phyloP scores from a whole-genome alignment of 1,140 invertebrate species.

The Homarus americanus region DNA sequence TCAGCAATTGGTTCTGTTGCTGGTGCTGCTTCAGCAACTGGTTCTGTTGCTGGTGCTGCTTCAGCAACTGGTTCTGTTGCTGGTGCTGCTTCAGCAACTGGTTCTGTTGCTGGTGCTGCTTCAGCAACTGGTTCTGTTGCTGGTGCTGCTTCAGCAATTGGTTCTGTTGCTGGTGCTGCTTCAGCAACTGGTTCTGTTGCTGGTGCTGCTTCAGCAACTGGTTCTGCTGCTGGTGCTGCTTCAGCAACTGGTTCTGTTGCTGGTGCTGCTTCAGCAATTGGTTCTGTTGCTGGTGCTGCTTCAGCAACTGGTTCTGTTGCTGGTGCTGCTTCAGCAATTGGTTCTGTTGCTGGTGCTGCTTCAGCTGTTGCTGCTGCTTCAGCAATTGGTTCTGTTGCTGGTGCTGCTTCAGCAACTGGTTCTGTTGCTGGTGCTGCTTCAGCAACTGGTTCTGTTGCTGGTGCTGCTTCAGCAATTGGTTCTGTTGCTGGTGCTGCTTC shows the following conservation, averaged over 20 bases:
- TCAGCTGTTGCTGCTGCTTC: neutral
- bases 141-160: slow-evolving; percentile 1
- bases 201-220: slow-evolving; percentile 18
- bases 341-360: no score
- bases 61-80: slow-evolving; percentile 21
- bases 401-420: slow-evolving; percentile 25
- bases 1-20: slow-evolving; percentile 27
- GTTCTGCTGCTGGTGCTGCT: neutral
- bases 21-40: neutral
- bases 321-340: neutral
- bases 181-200: slow-evolving; percentile 2
- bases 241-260: neutral
- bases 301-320: neutral
- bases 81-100: slow-evolving; percentile 1
- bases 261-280: neutral
- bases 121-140: neutral
- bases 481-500: slow-evolving; percentile 33
- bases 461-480: slow-evolving; percentile 15
- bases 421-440: slow-evolving; percentile 11
- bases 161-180: neutral
- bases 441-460: neutral
- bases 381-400: neutral
- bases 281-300: slow-evolving; percentile 4
- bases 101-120: neutral
- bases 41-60: neutral